phyloP scores from a whole-genome alignment of 2,888 invertebrate genomes.

The Spatulosminthurus flaviceps region DNA sequence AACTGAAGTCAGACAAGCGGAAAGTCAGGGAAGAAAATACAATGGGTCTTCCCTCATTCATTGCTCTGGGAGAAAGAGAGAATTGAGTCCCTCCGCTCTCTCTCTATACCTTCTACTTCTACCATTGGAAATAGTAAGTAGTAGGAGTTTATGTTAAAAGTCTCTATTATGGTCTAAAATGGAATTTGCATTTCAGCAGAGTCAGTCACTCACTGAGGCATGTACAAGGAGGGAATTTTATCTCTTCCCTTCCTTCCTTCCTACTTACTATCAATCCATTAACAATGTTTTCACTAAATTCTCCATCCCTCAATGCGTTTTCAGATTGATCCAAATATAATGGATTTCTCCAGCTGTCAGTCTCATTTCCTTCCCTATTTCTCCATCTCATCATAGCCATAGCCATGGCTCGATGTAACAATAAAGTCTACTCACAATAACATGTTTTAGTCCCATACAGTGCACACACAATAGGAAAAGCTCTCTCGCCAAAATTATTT shows the following conservation, averaged over 20 bases:
- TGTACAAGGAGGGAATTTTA: constrained; percentile 28
- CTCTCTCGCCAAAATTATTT: too few relatives aligned
- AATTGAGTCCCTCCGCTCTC: too few relatives aligned
- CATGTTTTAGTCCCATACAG: too few relatives aligned
- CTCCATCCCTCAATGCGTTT: constrained; percentile 39
- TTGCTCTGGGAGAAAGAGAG: neutral
- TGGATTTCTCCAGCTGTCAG: constrained; percentile 55
- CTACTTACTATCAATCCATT: neutral
- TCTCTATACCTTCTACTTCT: too few relatives aligned
- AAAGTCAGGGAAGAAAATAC: neutral
- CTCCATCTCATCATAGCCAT: neutral
- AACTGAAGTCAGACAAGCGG: neutral
- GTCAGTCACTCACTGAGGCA: constrained; percentile 33
- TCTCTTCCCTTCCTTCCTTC: too few relatives aligned
- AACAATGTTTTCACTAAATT: constrained; percentile 42
- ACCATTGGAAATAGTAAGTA: too few relatives aligned
- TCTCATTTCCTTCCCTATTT: constrained; percentile 37
- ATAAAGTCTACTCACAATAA: too few relatives aligned
- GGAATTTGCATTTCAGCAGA: constrained; percentile 36
- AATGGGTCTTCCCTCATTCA: neutral
- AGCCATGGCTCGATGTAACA: neutral
- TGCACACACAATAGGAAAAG: too few relatives aligned
- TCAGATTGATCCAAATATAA: constrained; percentile 35
- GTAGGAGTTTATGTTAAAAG: too few relatives aligned
- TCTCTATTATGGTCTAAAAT: too few relatives aligned